A percentile compares a stretch with the other conserved stretches of the same genome.
Conservation (phyloP, 2,888 invertebrate genomes). For the Caenorhabditis sp. region DNA sequence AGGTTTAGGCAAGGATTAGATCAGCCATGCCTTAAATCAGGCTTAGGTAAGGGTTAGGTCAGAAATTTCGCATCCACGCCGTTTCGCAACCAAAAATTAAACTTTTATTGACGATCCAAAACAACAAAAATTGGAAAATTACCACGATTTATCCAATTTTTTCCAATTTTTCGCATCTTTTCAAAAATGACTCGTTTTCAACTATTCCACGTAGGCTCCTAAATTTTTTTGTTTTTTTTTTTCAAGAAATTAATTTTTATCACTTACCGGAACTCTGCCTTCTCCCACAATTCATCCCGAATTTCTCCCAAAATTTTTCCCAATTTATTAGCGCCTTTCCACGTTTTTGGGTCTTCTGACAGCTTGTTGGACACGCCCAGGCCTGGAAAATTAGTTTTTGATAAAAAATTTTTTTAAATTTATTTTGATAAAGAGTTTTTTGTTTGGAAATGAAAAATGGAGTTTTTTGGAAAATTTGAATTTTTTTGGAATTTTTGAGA, state of each 20-base stretch:
- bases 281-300: slow-evolving; percentile 34
- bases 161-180: background rate
- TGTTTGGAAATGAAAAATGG: too few species aligned
- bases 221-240: background rate
- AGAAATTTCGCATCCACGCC: too few species aligned
- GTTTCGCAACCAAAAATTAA: too few species aligned
- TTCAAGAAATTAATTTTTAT: too few species aligned
- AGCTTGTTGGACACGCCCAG: slow-evolving; percentile 19
- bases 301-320: slow-evolving; percentile 24
- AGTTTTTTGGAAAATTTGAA: too few species aligned
- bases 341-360: slow-evolving; percentile 13
- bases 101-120: too few species aligned
- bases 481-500: background rate
- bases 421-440: too few species aligned
- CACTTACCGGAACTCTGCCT: slow-evolving; percentile 4
- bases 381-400: slow-evolving; percentile 19
- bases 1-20: too few species aligned
- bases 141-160: background rate
- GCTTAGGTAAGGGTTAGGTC: too few species aligned
- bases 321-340: slow-evolving; percentile 30
- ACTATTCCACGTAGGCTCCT: background rate
- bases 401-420: too few species aligned
- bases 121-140: too few species aligned
- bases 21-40: too few species aligned
- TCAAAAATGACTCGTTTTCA: background rate